Percentiles rank a stretch among this genome's conserved stretches.
Conservation (phyloP, 1,140 invertebrate genomes). For the Anagrus nilaparvatae region DNA sequence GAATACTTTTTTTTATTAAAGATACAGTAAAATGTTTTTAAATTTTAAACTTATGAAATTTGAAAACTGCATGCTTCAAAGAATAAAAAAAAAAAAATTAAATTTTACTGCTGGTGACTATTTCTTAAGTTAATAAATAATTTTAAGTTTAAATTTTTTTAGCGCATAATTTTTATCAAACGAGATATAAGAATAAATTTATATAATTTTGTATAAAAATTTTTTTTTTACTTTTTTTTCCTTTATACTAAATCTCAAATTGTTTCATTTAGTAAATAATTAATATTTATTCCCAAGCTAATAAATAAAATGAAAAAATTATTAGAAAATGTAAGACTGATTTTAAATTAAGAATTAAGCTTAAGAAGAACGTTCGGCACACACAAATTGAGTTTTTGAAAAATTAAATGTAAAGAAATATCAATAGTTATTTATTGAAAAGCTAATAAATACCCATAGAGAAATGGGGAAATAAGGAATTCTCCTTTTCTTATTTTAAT, state of each 20-base stretch:
- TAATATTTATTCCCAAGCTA: slow-evolving; percentile 9
- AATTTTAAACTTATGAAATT: no score
- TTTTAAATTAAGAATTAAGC: slow-evolving; percentile 28
- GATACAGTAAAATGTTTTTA: no score
- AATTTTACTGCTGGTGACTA: no score
- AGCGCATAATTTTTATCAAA: no score
- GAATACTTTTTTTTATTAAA: no score
- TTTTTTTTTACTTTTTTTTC: background rate
- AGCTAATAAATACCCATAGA: slow-evolving; percentile 9
- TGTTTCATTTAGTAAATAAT: background rate
- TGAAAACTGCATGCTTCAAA: no score
- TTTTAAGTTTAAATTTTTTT: slow-evolving; percentile 3
- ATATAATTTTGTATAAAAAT: background rate
- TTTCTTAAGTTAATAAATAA: slow-evolving; percentile 11
- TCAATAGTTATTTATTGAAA: slow-evolving; percentile 5
- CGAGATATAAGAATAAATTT: no score
- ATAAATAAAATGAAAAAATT: slow-evolving; percentile 3
- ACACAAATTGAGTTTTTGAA: slow-evolving; percentile 11
- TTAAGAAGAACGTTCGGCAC: slow-evolving; percentile 12
- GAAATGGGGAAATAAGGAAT: no score
- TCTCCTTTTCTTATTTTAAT: no score
- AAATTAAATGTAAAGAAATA: slow-evolving; percentile 11
- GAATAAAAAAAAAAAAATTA: no score
- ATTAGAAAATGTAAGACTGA: slow-evolving; percentile 36
- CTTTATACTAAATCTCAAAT: background rate